phyloP scores from a whole-genome alignment of 2,888 invertebrate species.

The Agrochola lychnidis region DNA sequence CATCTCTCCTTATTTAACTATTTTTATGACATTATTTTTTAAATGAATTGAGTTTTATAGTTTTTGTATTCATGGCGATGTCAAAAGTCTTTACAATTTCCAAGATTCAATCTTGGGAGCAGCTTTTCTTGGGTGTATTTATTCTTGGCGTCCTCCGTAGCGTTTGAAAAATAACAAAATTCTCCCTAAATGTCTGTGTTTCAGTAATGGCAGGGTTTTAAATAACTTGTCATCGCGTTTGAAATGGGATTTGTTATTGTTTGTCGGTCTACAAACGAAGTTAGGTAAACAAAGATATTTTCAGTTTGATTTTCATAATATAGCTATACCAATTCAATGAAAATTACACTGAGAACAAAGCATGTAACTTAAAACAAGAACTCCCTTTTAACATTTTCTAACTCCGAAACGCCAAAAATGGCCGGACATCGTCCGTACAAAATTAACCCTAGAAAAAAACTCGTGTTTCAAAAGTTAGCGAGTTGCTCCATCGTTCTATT shows the following conservation, averaged over 20 bases:
- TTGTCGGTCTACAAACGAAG: background rate
- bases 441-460: constrained; percentile 64
- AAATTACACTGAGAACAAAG: background rate
- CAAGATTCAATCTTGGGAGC: constrained; percentile 62
- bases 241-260: constrained; percentile 3
- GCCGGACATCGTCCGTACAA: background rate
- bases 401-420: constrained; percentile 18
- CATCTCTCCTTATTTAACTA: constrained; percentile 85
- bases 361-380: background rate
- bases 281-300: background rate
- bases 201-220: background rate
- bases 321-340: background rate
- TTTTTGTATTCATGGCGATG: constrained; percentile 75
- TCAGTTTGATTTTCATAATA: background rate
- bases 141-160: constrained; percentile 20
- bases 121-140: constrained; percentile 42
- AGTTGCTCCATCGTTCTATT: constrained; percentile 65
- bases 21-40: constrained; percentile 85
- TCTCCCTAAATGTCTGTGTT: constrained; percentile 6
- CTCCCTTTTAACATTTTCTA: background rate
- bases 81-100: constrained; percentile 69
- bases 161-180: constrained; percentile 34
- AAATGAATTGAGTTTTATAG: constrained; percentile 80
- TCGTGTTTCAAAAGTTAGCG: constrained; percentile 73
- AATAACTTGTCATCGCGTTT: constrained; percentile 29